Evolutionary conservation across 1,140 invertebrate genomes (phyloP), one percentile per base, ranked within the genome.

Genomic region (Euura lappo): DNA sequence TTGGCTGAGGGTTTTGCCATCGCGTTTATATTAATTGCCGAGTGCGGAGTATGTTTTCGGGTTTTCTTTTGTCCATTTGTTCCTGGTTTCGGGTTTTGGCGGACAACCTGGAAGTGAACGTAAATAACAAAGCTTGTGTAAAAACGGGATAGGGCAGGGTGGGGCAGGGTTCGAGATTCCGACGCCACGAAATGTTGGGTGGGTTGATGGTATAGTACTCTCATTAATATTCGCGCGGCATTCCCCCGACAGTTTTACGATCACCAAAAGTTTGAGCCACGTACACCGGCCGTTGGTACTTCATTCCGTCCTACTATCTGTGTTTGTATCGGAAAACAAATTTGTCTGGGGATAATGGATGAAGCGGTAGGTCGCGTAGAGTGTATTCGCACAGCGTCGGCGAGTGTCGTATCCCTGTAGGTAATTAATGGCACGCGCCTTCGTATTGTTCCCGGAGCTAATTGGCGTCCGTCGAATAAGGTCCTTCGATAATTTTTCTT

Each of bases 281-380:
- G 70, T 71, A 46, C 60, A 42, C 70, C 43, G 28, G 28, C 28
- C 69, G 42, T 65, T 68, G 71, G 44, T 68, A 44, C 51, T 42
- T 70, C 72, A 72, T 73, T 75, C 65, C 74, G 74, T 74, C 75
- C 28, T 73, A 76, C 79, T 78, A 81, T 79, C 47, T 69, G 77
- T 74, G 78, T 84, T 82, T 80, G 81, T 83, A 84, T 84, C 80
- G 79, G 79, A 78, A 83, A 86, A 86, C 83, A 85, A 85, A 86
- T 86, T 85, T 86, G 81, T 84, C 78, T 76, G 77, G 70, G 78
- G 77, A 80, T 85, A 85, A 85, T 85, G 77, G 81, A 85, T 85
- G 83, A 85, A 83, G 81, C 80, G 80, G 81, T 80, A 76, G 80
- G 74, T 75, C 74, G 82, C 78, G 78, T 7, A 42, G 66, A 68